These are phyloP conservation scores for Gallinago undulata DNA, from an alignment of 2,113 vertebrate genomes.

Conservation along the genomic window DNA sequence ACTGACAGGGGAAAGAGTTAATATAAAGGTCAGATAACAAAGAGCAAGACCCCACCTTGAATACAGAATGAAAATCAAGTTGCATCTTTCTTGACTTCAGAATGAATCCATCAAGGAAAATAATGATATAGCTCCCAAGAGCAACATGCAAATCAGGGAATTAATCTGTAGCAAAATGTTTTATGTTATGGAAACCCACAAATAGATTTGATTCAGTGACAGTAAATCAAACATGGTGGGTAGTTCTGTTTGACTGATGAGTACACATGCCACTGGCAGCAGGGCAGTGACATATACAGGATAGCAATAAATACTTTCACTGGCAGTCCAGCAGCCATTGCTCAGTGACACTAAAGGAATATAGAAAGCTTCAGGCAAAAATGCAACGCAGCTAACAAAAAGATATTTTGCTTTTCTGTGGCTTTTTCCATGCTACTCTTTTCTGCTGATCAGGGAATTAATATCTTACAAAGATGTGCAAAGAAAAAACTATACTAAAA, in stretches of 20 bases:
- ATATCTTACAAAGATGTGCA: neutral
- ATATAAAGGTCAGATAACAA: conserved; percentile 60
- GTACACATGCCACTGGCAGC: conserved; percentile 70
- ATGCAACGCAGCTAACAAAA: neutral
- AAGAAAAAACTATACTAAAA: neutral
- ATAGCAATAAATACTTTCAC: conserved; percentile 71
- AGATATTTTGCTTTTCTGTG: neutral
- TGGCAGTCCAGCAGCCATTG: conserved; percentile 68
- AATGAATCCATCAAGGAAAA: conserved; percentile 65
- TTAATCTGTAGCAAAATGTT: conserved; percentile 76
- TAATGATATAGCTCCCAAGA: conserved; percentile 60
- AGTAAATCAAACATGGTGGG: conserved; percentile 74
- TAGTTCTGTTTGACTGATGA: conserved; percentile 78
- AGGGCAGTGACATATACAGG: conserved; percentile 68
- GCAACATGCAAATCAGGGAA: conserved; percentile 72
- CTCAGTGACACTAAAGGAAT: conserved; percentile 58
- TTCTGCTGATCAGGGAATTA: neutral
- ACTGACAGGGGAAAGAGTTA: conserved; percentile 53
- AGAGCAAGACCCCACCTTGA: conserved; percentile 27
- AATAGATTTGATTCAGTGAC: conserved; percentile 70
- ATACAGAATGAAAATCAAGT: conserved; percentile 42
- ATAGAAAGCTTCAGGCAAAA: conserved; percentile 66
- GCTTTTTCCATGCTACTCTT: neutral
- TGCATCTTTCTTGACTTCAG: conserved; percentile 60
- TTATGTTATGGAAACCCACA: conserved; percentile 74